These are phyloP conservation scores for Haliclystus octoradiatus DNA, from an alignment of 30 jellyfish, hydroid and myxozoan species.

Conservation along the genomic window DNA sequence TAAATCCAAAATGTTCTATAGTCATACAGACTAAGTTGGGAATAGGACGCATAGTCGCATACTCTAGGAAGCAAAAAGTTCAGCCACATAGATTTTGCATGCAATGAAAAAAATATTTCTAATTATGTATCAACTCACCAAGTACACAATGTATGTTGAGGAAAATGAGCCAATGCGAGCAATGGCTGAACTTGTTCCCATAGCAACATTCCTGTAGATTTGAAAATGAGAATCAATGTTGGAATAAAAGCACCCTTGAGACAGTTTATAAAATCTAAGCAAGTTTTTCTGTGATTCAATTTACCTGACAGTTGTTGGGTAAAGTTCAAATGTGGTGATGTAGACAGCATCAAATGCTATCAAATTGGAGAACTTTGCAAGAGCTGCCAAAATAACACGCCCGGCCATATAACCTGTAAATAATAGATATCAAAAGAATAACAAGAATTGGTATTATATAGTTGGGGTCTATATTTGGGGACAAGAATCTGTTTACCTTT, in stretches of 20 bases:
- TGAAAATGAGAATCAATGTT: background rate
- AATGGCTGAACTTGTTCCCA: slow-evolving; percentile 27
- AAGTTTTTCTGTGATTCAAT: background rate
- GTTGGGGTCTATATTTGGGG: background rate
- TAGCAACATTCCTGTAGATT: slow-evolving; percentile 14
- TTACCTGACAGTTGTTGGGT: slow-evolving; percentile 34
- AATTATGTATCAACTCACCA: no score
- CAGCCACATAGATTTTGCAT: no score
- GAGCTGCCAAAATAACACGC: slow-evolving; percentile 8
- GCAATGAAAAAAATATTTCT: no score
- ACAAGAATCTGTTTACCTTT: no score
- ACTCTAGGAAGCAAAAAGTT: no score
- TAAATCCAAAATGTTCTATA: no score
- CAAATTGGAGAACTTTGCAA: slow-evolving; percentile 12
- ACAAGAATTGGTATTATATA: background rate
- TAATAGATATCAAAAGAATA: background rate
- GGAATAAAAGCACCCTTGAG: background rate
- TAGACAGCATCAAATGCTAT: slow-evolving; percentile 32
- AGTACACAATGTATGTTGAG: slow-evolving; percentile 11
- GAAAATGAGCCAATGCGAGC: slow-evolving; percentile 37
- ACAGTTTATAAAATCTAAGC: background rate
- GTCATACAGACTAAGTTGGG: no score
- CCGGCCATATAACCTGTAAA: slow-evolving; percentile 12
- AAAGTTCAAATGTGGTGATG: slow-evolving; percentile 15
- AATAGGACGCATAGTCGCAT: no score